A percentile compares a stretch with the other conserved stretches of the same genome.
These are phyloP conservation scores for Phoebastria nigripes DNA, from an alignment of 2,797 vertebrate genomes.

Conservation along the genomic window DNA sequence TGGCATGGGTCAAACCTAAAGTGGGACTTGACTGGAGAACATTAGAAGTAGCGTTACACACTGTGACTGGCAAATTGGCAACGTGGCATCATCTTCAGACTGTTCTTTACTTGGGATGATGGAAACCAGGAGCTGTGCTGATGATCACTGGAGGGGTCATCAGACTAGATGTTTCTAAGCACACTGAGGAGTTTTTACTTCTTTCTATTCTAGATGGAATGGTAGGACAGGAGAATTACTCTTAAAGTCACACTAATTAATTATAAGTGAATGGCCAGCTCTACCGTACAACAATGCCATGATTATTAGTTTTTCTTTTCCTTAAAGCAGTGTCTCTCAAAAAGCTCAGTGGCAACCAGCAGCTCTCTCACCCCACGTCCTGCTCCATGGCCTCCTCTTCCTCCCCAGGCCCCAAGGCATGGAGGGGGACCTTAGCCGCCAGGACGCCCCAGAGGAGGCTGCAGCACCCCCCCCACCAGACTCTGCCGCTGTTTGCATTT, in stretches of 20 bases:
- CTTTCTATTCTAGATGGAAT: background rate
- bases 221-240: background rate
- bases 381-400: background rate
- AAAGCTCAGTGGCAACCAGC: background rate
- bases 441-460: background rate
- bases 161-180: background rate
- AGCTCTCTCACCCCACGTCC: background rate
- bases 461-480: background rate
- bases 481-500: background rate
- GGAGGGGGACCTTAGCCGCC: background rate
- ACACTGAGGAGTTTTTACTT: background rate
- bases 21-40: background rate
- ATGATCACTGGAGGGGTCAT: background rate
- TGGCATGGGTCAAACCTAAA: background rate
- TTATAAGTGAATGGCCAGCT: background rate
- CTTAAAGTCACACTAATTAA: background rate
- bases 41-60: background rate
- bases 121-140: background rate
- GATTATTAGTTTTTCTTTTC: background rate
- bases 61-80: background rate
- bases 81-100: background rate
- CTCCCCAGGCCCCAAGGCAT: accelerated
- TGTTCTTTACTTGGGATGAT: background rate
- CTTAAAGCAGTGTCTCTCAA: background rate
- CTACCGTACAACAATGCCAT: background rate